A percentile compares a stretch with the other conserved stretches of the same genome.
Conservation (phyloP, 2,888 invertebrate species). For the Branchipolynoe longqiensis region DNA sequence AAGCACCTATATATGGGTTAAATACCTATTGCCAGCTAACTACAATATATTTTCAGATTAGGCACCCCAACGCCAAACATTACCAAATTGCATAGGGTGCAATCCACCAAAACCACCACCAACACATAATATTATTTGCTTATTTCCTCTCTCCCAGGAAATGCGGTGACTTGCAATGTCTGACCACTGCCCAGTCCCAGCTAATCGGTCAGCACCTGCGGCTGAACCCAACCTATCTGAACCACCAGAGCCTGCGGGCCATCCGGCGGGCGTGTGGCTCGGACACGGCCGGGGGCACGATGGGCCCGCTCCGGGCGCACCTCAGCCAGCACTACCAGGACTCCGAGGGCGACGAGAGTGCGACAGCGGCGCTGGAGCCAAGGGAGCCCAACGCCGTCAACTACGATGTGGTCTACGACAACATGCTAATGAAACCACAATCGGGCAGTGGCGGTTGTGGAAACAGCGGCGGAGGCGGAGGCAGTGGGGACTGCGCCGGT, state of each 20-base stretch:
- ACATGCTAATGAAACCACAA: background rate
- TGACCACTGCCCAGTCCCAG: slow-evolving; percentile 6
- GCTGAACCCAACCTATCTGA: slow-evolving; percentile 40
- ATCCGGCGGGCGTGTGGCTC: background rate
- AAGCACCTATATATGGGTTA: too few species aligned
- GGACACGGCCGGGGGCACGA: background rate
- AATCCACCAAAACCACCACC: too few species aligned
- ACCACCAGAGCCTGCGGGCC: background rate
- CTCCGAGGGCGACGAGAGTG: background rate
- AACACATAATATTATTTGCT: too few species aligned
- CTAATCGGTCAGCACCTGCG: slow-evolving; percentile 31
- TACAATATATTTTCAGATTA: too few species aligned
- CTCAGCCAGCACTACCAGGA: background rate
- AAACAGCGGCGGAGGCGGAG: too few species aligned
- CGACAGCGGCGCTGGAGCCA: too few species aligned
- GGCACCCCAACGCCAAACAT: too few species aligned
- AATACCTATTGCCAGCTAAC: too few species aligned
- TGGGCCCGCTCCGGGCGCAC: slow-evolving; percentile 16
- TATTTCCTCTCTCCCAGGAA: slow-evolving; percentile 7
- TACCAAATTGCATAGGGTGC: too few species aligned
- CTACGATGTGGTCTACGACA: slow-evolving; percentile 32
- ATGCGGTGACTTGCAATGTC: background rate
- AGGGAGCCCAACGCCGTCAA: slow-evolving; percentile 6
- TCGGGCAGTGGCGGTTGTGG: too few species aligned
- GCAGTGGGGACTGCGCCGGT: too few species aligned